A percentile compares a stretch with the other conserved stretches of the same genome.
These are phyloP conservation scores for Mormyrus proboscirostris DNA, from an alignment of 2,797 vertebrate species.

Conservation along the genomic window DNA sequence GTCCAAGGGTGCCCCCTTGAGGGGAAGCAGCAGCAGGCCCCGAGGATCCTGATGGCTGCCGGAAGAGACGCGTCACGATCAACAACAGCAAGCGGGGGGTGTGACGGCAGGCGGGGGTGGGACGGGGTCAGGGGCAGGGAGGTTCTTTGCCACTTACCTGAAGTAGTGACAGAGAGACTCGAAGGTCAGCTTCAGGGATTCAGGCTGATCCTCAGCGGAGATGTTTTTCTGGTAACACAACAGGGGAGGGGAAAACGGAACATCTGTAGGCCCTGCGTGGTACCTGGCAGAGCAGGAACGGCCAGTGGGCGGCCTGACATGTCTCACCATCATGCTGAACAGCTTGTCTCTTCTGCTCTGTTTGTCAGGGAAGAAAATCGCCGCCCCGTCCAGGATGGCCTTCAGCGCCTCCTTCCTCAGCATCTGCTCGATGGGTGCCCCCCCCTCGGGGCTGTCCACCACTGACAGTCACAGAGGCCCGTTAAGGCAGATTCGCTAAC, in stretches of 20 bases:
- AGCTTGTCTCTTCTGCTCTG: conserved; percentile 77
- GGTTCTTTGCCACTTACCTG: conserved; percentile 63
- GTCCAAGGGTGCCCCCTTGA: conserved; percentile 71
- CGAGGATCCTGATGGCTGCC: conserved; percentile 84
- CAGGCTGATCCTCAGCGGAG: conserved; percentile 80
- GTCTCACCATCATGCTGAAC: conserved; percentile 87
- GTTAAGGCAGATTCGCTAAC: neutral
- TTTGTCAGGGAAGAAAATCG: conserved; percentile 89
- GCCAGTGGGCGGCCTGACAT: neutral
- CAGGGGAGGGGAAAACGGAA: neutral
- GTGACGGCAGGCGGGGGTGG: neutral
- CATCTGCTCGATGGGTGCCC: conserved; percentile 59
- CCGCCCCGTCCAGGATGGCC: conserved; percentile 83
- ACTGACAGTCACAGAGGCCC: conserved; percentile 55
- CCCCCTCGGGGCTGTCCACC: conserved; percentile 70
- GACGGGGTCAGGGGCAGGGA: neutral
- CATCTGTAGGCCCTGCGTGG: neutral
- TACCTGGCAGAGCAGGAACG: neutral
- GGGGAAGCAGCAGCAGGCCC: conserved; percentile 82
- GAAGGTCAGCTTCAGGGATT: conserved; percentile 85
- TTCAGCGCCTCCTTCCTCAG: conserved; percentile 81
- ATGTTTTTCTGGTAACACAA: conserved; percentile 76
- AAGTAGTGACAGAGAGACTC: conserved; percentile 91
- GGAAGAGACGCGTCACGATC: conserved; percentile 11
- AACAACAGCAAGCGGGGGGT: neutral